phyloP scores from a whole-genome alignment of 2,113 vertebrate genomes.

The Pampusana beccarii region DNA sequence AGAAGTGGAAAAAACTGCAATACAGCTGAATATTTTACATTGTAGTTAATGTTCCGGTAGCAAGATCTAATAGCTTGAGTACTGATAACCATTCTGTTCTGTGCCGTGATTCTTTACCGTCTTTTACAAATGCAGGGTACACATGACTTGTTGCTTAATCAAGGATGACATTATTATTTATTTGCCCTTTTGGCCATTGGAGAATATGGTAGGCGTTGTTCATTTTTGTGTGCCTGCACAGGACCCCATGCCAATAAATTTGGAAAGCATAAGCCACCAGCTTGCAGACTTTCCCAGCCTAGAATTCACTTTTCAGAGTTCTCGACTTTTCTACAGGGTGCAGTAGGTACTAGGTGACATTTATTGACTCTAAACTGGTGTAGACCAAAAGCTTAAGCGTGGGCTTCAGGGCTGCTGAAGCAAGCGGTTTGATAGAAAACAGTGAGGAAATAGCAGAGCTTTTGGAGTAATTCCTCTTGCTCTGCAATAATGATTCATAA shows the following conservation, averaged over 20 bases:
- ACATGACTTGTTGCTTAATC: not conserved
- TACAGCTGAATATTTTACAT: not conserved
- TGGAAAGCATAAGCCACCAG: not conserved
- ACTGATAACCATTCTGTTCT: not conserved
- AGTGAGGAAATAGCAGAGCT: not conserved
- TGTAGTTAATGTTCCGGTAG: not conserved
- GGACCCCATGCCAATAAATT: not conserved
- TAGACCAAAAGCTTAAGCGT: not conserved
- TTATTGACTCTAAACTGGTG: not conserved
- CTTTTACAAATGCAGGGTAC: not conserved
- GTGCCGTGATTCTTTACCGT: not conserved
- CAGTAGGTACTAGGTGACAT: not conserved
- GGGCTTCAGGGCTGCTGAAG: not conserved
- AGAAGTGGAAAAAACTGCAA: not conserved
- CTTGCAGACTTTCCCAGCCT: not conserved
- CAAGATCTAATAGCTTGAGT: not conserved
- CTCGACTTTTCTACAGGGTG: not conserved
- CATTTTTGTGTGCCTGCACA: not conserved
- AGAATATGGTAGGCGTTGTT: not conserved
- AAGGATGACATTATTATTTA: not conserved
- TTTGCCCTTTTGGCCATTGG: not conserved
- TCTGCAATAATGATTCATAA: not conserved
- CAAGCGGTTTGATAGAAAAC: not conserved
- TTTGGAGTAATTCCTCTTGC: not conserved
- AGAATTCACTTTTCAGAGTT: not conserved